These are phyloP conservation scores for Rhabditoides inermis DNA, from an alignment of 2,888 invertebrate species.

Conservation along the genomic window DNA sequence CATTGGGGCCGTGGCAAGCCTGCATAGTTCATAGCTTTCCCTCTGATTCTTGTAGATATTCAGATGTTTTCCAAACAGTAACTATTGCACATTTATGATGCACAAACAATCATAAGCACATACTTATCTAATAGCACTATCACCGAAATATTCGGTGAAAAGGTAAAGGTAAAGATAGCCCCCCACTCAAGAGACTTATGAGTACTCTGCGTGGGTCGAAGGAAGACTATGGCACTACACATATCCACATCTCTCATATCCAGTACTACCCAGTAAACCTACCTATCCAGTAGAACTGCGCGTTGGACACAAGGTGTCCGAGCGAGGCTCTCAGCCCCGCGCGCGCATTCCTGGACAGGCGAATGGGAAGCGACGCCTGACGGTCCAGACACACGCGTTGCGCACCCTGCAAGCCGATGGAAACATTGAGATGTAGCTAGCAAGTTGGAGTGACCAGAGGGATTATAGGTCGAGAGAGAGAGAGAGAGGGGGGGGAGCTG, in stretches of 20 bases:
- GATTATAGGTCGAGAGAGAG: too few species aligned
- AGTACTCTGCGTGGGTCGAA: too few species aligned
- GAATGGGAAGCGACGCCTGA: slow-evolving; percentile 20
- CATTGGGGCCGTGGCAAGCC: background rate
- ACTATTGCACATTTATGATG: background rate
- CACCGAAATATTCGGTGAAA: background rate
- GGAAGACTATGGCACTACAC: too few species aligned
- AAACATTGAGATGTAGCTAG: background rate
- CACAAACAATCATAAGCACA: too few species aligned
- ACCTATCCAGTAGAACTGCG: slow-evolving; percentile 44
- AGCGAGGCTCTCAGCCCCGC: slow-evolving; percentile 25
- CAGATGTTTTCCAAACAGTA: too few species aligned
- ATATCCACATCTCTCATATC: too few species aligned
- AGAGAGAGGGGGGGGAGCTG: slow-evolving; percentile 8
- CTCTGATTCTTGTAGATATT: background rate
- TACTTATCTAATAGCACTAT: too few species aligned
- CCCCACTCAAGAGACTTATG: too few species aligned
- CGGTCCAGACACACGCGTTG: too few species aligned
- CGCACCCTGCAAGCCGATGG: background rate
- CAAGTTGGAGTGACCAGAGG: too few species aligned
- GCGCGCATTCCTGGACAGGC: slow-evolving; percentile 11
- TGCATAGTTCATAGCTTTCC: background rate
- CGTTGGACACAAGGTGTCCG: slow-evolving; percentile 13
- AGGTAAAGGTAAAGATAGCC: too few species aligned
- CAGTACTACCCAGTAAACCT: too few species aligned